These are phyloP conservation scores for Cottus gobio DNA, from an alignment of 2,113 vertebrate genomes.

Conservation along the genomic window DNA sequence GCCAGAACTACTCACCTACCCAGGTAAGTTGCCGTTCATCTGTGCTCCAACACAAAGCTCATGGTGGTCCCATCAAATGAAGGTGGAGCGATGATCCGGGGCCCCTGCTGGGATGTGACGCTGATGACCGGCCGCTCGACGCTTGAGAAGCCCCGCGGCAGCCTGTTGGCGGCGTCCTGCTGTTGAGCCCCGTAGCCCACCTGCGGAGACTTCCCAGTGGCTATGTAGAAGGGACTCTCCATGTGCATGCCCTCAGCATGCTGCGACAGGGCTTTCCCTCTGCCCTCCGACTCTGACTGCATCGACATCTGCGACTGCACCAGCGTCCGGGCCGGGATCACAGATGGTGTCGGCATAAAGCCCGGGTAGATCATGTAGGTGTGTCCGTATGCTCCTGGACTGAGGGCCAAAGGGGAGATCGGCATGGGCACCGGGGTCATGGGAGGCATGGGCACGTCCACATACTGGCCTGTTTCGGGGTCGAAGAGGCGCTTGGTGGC, in stretches of 20 bases:
- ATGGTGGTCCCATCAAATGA: slow-evolving; percentile 97
- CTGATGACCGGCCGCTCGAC: slow-evolving; percentile 91
- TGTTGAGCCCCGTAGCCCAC: slow-evolving; percentile 31
- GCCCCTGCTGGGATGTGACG: slow-evolving; percentile 91
- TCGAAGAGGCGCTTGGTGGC: slow-evolving; percentile 92
- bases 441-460: slow-evolving; percentile 90
- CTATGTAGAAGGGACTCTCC: slow-evolving; percentile 90
- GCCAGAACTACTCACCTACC: slow-evolving; percentile 46
- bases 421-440: slow-evolving; percentile 77
- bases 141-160: slow-evolving; percentile 63
- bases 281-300: slow-evolving; percentile 60
- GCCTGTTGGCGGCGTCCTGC: slow-evolving; percentile 42
- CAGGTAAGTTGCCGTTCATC: slow-evolving; percentile 75
- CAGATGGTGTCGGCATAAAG: slow-evolving; percentile 83
- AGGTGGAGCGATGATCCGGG: slow-evolving; percentile 91
- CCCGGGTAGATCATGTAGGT: slow-evolving; percentile 95
- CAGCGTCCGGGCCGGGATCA: slow-evolving; percentile 84
- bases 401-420: slow-evolving; percentile 88
- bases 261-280: slow-evolving; percentile 41
- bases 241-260: slow-evolving; percentile 78
- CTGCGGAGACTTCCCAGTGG: slow-evolving; percentile 81
- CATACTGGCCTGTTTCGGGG: slow-evolving; percentile 95
- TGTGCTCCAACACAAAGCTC: slow-evolving; percentile 97
- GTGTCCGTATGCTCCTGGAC: slow-evolving; percentile 86
- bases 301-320: slow-evolving; percentile 82